Evolutionary conservation across 2,113 vertebrate genomes (phyloP).

Genomic region (Pteropus alecto): DNA sequence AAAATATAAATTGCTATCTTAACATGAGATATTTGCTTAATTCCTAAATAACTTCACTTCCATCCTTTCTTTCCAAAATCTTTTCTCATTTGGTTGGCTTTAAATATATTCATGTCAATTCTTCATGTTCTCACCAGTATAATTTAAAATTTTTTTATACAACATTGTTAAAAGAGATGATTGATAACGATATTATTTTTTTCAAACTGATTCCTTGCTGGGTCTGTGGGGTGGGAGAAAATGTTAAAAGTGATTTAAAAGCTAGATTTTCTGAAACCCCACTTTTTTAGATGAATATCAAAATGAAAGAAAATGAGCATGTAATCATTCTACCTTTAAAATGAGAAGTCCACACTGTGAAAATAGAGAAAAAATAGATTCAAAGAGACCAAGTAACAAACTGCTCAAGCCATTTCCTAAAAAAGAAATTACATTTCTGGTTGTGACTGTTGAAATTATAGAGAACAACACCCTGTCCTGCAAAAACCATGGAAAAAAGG

Average conservation of each 20-base stretch:
- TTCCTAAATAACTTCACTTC: conserved; percentile 51
- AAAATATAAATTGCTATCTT: conserved; percentile 49
- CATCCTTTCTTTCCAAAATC: conserved; percentile 32
- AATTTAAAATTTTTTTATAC: conserved; percentile 53
- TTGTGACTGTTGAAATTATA: conserved; percentile 60
- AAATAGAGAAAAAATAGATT: conserved; percentile 28
- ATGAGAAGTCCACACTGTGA: conserved; percentile 39
- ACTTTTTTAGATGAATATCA: conserved; percentile 56
- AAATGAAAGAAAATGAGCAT: conserved; percentile 60
- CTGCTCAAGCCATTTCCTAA: conserved; percentile 38
- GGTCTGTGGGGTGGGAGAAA: conserved; percentile 9
- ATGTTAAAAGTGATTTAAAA: conserved; percentile 65
- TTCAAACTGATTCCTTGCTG: conserved; percentile 49
- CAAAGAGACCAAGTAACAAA: conserved; percentile 39
- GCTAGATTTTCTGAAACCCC: conserved; percentile 56
- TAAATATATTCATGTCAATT: conserved; percentile 55
- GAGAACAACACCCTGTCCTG: conserved; percentile 50
- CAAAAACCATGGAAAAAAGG: conserved; percentile 24
- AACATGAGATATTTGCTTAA: conserved; percentile 35
- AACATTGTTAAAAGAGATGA: conserved; percentile 12
- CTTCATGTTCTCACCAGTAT: conserved; percentile 21
- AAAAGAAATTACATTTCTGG: conserved; percentile 55
- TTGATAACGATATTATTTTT: conserved; percentile 57
- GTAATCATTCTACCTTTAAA: conserved; percentile 53
- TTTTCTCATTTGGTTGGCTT: conserved; percentile 42